Evolutionary conservation across 2,797 vertebrate genomes (phyloP), one percentile per base, ranked within the genome.

Genomic region (Lepilemur ruficaudatus): DNA sequence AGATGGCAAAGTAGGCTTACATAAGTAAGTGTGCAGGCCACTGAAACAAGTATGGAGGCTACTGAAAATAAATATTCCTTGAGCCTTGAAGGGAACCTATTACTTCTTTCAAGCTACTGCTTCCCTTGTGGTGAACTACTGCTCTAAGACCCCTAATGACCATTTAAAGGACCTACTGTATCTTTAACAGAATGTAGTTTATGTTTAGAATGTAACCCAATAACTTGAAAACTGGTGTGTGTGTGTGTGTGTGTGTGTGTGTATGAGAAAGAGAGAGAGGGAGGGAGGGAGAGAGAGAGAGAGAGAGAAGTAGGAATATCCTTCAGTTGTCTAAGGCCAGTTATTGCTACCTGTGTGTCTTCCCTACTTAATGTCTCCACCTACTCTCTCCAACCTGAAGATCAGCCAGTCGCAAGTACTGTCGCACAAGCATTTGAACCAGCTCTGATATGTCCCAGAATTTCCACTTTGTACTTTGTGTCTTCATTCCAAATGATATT

Each of bases 101-200:
- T 32, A 43, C 63, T 72, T 82, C 83, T 55, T 95, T 85, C 28
- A 52, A 41, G 48, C 15, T 65, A 41, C 48, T 70, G 46, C 12
- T 93, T 46, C 13, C 61, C 7, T 78, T 50, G 43, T 38, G 41
- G 57, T 94, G 46, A 92, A 84, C 35, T 30, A 23, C 35, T 89
- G 46, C 22, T 59, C 23, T 59, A 22, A 96, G 70, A 89, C 30
- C 63, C 6, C 18, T 30, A 57, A 52, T 28, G 69, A 35, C 38
- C 41, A 73, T 61, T 86, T 81, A 61, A 67, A 92, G 20, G 15
- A 76, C 15, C 28, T 84, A 80, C 32, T 65, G 13, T 8, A 61
- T 86, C 50, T 89, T 73, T 78, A 48, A 93, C 41, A 94, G 86
- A 91, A 91, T 25, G 8, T 35, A 67, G 43, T 50, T 93, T 76